Conservation (phyloP, 2,797 vertebrate genomes). For the Triplophysa yarkandensis region DNA sequence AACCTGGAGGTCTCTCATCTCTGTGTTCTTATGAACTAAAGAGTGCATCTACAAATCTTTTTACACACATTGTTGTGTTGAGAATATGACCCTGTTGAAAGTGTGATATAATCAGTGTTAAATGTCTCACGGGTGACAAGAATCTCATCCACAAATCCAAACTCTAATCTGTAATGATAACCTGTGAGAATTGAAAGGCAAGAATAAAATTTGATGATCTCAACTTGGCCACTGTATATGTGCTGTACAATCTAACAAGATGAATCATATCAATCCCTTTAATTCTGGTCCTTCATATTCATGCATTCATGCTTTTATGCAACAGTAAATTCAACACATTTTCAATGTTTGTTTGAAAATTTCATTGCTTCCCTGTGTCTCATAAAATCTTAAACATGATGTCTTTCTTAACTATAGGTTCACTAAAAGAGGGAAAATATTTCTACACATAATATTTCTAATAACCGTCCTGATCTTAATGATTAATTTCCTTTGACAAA, state of each 20-base stretch:
- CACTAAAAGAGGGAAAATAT: too few relatives aligned
- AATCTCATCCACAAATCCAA: constrained; percentile 45
- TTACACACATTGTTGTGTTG: not conserved
- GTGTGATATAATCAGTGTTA: constrained; percentile 3
- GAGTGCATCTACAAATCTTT: constrained; percentile 21
- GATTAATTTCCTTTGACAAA: too few relatives aligned
- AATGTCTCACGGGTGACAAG: constrained; percentile 2
- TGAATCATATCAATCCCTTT: too few relatives aligned
- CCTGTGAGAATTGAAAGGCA: constrained; percentile 47
- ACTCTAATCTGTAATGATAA: constrained; percentile 53
- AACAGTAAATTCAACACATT: too few relatives aligned
- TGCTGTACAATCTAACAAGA: constrained; percentile 30
- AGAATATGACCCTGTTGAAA: constrained; percentile 9
- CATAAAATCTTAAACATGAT: too few relatives aligned
- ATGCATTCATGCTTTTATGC: too few relatives aligned
- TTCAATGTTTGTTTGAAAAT: too few relatives aligned
- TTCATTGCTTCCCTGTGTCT: too few relatives aligned
- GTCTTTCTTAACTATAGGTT: too few relatives aligned
- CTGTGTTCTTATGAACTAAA: not conserved
- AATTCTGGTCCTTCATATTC: too few relatives aligned
- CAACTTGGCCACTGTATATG: constrained; percentile 39
- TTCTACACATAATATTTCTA: too few relatives aligned
- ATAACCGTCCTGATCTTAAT: too few relatives aligned
- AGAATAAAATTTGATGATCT: constrained; percentile 52
- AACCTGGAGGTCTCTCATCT: not conserved